phyloP scores from a whole-genome alignment of 2,113 vertebrate genomes.

The Atlantisia rogersi region DNA sequence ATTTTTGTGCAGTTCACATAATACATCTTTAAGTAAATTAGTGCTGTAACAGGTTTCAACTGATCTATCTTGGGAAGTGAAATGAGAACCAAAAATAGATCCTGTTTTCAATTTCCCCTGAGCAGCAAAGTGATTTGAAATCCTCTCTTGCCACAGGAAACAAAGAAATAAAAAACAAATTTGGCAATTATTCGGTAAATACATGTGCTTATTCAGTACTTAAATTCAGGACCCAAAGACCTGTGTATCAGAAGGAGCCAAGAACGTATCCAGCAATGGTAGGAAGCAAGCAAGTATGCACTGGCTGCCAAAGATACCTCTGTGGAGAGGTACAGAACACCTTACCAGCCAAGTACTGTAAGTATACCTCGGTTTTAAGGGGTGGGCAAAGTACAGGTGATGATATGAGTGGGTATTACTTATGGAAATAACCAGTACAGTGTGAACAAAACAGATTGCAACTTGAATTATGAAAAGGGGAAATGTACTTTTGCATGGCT shows the following conservation, averaged over 20 bases:
- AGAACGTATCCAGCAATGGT: not conserved
- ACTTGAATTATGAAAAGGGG: not conserved
- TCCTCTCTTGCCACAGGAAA: not conserved
- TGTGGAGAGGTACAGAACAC: slow-evolving; percentile 30
- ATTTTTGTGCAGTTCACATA: not conserved
- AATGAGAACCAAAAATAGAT: slow-evolving; percentile 50
- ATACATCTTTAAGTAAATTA: slow-evolving; percentile 44
- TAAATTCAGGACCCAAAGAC: slow-evolving; percentile 25
- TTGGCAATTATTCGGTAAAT: not conserved
- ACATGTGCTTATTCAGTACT: not conserved
- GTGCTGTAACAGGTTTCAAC: slow-evolving; percentile 26
- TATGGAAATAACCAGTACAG: not conserved
- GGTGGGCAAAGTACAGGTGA: not conserved
- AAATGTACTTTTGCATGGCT: no score
- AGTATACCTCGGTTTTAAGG: not conserved
- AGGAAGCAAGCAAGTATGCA: not conserved
- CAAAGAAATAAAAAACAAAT: not conserved
- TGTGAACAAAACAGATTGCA: not conserved
- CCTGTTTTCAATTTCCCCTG: slow-evolving; percentile 14
- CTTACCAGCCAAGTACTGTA: not conserved
- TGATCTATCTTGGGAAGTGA: slow-evolving; percentile 3
- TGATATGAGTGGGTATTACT: not conserved
- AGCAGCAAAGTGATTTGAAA: slow-evolving; percentile 50
- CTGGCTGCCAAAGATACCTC: not conserved
- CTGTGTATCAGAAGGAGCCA: not conserved